These are phyloP conservation scores for Takifugu flavidus DNA, from an alignment of 2,113 vertebrate species.

Conservation along the genomic window DNA sequence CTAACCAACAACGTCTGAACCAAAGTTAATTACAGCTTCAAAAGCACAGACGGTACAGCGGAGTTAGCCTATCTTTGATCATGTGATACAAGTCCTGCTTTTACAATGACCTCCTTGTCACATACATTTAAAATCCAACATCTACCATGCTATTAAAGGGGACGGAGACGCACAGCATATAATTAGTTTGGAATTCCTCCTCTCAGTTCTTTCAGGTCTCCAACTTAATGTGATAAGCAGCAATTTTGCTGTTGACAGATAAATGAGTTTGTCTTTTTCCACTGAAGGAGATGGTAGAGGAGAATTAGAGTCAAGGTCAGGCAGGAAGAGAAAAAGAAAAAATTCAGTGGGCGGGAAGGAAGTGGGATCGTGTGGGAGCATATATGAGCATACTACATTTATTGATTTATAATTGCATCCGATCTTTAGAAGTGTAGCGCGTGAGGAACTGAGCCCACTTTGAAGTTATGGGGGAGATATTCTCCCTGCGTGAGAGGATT, in stretches of 20 bases:
- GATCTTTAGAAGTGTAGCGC: constrained; percentile 20
- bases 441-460: constrained; percentile 26
- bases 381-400: constrained; percentile 27
- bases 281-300: constrained; percentile 12
- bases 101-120: too few species aligned
- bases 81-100: too few species aligned
- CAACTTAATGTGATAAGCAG: constrained; percentile 38
- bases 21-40: not conserved
- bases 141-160: too few species aligned
- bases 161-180: not conserved
- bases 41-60: not conserved
- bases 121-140: too few species aligned
- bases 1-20: not conserved
- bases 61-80: not conserved
- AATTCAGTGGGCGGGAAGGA: constrained; percentile 28
- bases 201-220: constrained; percentile 19
- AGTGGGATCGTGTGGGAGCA: constrained; percentile 16
- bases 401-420: constrained; percentile 36
- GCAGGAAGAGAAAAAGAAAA: constrained; percentile 7
- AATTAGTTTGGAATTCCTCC: constrained; percentile 15
- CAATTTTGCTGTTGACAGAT: constrained; percentile 34
- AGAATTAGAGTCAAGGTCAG: not conserved
- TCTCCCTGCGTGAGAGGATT: constrained; percentile 35
- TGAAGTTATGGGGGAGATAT: constrained; percentile 38
- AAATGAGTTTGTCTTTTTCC: constrained; percentile 34